Base-by-base conservation (phyloP, 2,113 vertebrate species). In the Puffinus mauretanicus region DNA sequence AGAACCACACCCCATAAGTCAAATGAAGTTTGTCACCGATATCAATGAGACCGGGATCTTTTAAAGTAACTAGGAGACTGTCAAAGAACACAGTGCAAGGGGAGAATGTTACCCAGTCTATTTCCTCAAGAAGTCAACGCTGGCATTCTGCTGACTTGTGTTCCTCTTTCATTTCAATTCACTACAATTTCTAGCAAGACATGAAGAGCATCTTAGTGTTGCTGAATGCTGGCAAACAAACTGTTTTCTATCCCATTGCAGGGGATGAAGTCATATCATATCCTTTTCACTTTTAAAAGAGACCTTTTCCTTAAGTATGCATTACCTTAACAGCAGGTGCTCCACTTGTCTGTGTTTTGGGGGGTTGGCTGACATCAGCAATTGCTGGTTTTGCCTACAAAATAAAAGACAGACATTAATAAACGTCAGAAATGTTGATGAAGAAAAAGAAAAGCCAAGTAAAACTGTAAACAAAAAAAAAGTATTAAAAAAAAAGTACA, bases 201-300 rank as follows among this genome's bases (percentile, higher is more conserved):
- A 19, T 2, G 15, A 86, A 47, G 16, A 72, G 9, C 55, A 49
- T 9, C 27, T 16, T 5, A 9, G 36, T 14, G 27, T 5, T 73
- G 30, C 12, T 34, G 36, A 73, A 72, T 3, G 12, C 10, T 19
- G 32, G 38, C 32, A 76, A 71, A 89, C 9, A 34, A 80, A 29
- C 6, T 0, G 0, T 21, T 44, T 81, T 66, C 21, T 12, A 11
- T 4, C 32, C 38, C 6, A 8, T 0, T n/a, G 38, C 21, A 71
- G 21, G 18, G 30, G 25, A 54, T 8, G 16, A 34, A 60, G 22
- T 55, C 47, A 24, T 7, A 65, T 12, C 34, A 40, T 11, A 81
- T 9, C 27, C 11, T 40, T 57, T 40, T 66, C 34, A 19, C 20
- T 67, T 42, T 32, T 30, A 9, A 24, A 76, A 69, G 30, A 66